These are phyloP conservation scores for Discoglossus pictus DNA, from an alignment of 2,797 vertebrate species.

Conservation along the genomic window DNA sequence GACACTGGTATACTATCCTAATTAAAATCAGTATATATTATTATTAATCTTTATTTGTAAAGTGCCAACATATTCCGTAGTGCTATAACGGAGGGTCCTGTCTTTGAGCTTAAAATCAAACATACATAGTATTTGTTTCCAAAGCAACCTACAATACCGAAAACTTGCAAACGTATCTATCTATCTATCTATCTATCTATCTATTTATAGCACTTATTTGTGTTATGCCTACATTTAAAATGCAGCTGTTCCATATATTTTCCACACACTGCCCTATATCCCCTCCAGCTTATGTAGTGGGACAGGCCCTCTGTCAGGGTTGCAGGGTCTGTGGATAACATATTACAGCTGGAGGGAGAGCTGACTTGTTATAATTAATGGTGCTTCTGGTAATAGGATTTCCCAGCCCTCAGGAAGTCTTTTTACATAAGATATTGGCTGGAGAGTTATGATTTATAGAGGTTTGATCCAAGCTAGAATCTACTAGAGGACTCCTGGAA, in stretches of 20 bases:
- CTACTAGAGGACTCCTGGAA: constrained; percentile 71
- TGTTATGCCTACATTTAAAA: too few species aligned
- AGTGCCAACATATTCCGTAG: too few species aligned
- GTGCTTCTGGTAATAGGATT: constrained; percentile 88
- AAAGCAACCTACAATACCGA: too few species aligned
- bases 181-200: too few species aligned
- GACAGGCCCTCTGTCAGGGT: constrained; percentile 19
- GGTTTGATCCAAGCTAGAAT: constrained; percentile 64
- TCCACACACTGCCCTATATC: neutral
- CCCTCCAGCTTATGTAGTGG: constrained; percentile 16
- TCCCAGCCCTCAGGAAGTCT: constrained; percentile 78
- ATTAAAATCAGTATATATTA: too few species aligned
- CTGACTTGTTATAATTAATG: constrained; percentile 87
- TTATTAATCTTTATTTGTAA: too few species aligned
- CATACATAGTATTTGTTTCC: too few species aligned
- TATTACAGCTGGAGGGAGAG: constrained; percentile 59
- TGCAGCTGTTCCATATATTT: constrained; percentile 29
- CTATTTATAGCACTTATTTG: too few species aligned
- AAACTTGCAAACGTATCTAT: too few species aligned
- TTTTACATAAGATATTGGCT: constrained; percentile 71
- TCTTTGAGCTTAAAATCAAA: too few species aligned
- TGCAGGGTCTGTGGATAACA: constrained; percentile 67
- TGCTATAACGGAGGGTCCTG: too few species aligned
- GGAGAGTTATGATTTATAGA: constrained; percentile 89
- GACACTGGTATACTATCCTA: too few species aligned